phyloP scores from a whole-genome alignment of 2,113 vertebrate species.

The Cottus gobio region DNA sequence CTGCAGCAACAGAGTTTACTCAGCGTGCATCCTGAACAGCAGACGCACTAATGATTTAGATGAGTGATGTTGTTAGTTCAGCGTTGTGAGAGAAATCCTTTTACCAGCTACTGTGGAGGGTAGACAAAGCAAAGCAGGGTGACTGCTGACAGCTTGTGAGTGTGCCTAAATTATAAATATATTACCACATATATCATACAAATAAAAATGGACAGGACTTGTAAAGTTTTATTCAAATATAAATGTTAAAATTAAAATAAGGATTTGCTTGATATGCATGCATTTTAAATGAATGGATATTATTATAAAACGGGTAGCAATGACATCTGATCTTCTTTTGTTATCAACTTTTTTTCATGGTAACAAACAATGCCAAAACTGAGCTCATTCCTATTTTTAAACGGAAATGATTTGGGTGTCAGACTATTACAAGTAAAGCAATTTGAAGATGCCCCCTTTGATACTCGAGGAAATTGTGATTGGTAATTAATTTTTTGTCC shows the following conservation, averaged over 20 bases:
- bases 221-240: not conserved
- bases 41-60: slow-evolving; percentile 77
- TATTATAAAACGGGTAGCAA: too few species aligned
- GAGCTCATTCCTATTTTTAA: not conserved
- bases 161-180: slow-evolving; percentile 10
- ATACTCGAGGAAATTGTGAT: not conserved
- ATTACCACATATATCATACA: slow-evolving; percentile 30
- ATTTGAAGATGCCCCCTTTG: not conserved
- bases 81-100: slow-evolving; percentile 61
- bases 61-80: slow-evolving; percentile 76
- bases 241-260: too few species aligned
- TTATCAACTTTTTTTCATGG: too few species aligned
- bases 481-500: not conserved
- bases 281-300: too few species aligned
- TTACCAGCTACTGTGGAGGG: slow-evolving; percentile 71
- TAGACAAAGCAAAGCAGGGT: slow-evolving; percentile 67
- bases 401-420: not conserved
- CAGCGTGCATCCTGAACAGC: slow-evolving; percentile 74
- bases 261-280: too few species aligned
- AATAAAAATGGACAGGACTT: not conserved
- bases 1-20: slow-evolving; percentile 66
- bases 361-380: too few species aligned
- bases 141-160: slow-evolving; percentile 41
- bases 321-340: too few species aligned
- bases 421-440: too few species aligned